phyloP scores from a whole-genome alignment of 1,140 invertebrate species.

The Platyscapa corneri region DNA sequence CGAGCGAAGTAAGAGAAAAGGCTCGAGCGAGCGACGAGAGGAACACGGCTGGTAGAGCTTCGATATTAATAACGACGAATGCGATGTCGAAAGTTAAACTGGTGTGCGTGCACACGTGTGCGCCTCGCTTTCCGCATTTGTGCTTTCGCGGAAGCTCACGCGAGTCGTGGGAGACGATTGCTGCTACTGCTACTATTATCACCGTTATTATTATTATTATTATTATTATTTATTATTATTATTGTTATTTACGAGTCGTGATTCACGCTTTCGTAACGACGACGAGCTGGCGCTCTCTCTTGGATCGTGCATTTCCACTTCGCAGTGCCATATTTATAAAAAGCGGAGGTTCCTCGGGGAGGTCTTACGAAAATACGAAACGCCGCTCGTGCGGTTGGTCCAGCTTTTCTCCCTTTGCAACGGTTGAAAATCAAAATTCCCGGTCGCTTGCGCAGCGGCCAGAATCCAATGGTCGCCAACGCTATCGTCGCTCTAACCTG shows the following conservation, averaged over 20 bases:
- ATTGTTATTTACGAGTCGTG: no score
- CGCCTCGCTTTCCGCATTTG: neutral
- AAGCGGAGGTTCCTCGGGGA: neutral
- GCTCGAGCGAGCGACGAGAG: slow-evolving; percentile 7
- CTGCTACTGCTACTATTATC: no score
- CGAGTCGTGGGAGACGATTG: neutral
- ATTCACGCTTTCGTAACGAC: neutral
- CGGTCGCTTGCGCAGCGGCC: neutral
- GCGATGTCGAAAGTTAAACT: slow-evolving; percentile 3
- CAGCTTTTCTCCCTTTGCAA: neutral
- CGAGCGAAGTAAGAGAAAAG: slow-evolving; percentile 11
- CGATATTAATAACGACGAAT: slow-evolving; percentile 10
- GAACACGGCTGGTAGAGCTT: neutral
- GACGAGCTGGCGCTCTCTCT: neutral
- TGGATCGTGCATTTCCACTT: neutral
- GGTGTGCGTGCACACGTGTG: neutral
- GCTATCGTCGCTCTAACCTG: slow-evolving; percentile 46
- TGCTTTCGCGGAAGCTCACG: slow-evolving; percentile 17
- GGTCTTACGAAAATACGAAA: neutral
- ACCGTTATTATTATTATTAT: no score
- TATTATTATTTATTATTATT: no score
- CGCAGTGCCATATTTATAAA: slow-evolving; percentile 5
- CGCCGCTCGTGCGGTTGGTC: no score
- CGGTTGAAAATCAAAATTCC: neutral
- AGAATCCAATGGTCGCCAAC: neutral